These are phyloP conservation scores for Parascotia fuliginaria DNA, from an alignment of 2,888 invertebrate genomes.

Conservation along the genomic window DNA sequence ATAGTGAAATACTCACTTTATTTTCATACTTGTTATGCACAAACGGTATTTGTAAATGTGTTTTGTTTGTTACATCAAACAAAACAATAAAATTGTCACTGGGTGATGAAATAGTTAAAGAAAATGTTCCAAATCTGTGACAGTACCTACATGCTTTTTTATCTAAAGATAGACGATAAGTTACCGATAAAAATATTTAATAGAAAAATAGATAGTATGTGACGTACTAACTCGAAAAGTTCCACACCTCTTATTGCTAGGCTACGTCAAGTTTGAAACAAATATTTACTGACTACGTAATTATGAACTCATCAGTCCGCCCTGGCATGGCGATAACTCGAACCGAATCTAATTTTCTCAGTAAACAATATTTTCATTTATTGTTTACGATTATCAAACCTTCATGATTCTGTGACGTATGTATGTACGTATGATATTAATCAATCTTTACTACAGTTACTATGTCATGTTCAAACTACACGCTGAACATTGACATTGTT, in stretches of 20 bases:
- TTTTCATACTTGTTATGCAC: slow-evolving; percentile 28
- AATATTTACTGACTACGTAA: slow-evolving; percentile 72
- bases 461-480: slow-evolving; percentile 34
- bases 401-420: slow-evolving; percentile 26
- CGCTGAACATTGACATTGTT: slow-evolving; percentile 39
- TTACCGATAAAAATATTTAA: slow-evolving; percentile 36
- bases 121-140: slow-evolving; percentile 35
- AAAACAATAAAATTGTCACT: slow-evolving; percentile 32
- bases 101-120: slow-evolving; percentile 38
- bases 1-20: slow-evolving; percentile 21
- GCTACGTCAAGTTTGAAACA: slow-evolving; percentile 65
- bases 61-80: slow-evolving; percentile 22
- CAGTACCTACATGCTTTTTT: slow-evolving; percentile 25
- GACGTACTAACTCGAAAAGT: slow-evolving; percentile 73
- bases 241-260: slow-evolving; percentile 68
- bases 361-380: slow-evolving; percentile 41
- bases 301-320: slow-evolving; percentile 42
- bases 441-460: slow-evolving; percentile 35
- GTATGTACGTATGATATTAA: slow-evolving; percentile 15
- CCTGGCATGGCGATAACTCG: slow-evolving; percentile 37
- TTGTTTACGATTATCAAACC: slow-evolving; percentile 43
- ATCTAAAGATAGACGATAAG: slow-evolving; percentile 33
- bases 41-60: slow-evolving; percentile 22
- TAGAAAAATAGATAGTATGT: slow-evolving; percentile 39
- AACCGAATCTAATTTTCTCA: slow-evolving; percentile 45